Evolutionary conservation across 2,797 vertebrate species (phyloP).

Genomic region (Acanthurus lineatus): DNA sequence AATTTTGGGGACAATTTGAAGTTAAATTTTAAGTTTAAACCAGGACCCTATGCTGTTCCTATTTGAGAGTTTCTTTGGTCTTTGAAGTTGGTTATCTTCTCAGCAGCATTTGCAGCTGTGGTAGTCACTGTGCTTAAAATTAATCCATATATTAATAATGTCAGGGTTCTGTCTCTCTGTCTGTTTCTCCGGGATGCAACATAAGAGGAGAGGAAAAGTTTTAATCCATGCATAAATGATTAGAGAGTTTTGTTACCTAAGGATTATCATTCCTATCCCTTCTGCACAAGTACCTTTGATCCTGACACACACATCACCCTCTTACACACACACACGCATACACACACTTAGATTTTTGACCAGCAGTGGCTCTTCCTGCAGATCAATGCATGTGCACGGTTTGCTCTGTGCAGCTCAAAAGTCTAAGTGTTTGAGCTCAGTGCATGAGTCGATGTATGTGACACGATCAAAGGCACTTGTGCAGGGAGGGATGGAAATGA

Average conservation of each 20-base stretch:
- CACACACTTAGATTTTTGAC: slow-evolving; percentile 26
- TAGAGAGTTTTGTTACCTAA: slow-evolving; percentile 63
- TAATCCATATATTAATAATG: slow-evolving; percentile 75
- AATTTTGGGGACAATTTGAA: slow-evolving; percentile 27
- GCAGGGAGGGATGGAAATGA: slow-evolving; percentile 44
- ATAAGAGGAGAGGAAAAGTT: slow-evolving; percentile 59
- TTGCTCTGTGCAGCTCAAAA: slow-evolving; percentile 1
- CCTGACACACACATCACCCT: background rate
- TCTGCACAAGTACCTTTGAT: slow-evolving; percentile 65
- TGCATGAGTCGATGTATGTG: background rate
- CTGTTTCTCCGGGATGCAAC: slow-evolving; percentile 47
- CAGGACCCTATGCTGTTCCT: slow-evolving; percentile 32
- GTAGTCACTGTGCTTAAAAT: slow-evolving; percentile 61
- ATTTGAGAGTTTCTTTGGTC: slow-evolving; percentile 43
- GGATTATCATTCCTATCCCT: slow-evolving; percentile 63
- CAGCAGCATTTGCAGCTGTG: slow-evolving; percentile 55
- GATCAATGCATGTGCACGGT: slow-evolving; percentile 25
- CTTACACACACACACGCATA: slow-evolving; percentile 4
- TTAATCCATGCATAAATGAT: slow-evolving; percentile 71
- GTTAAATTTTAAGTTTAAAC: slow-evolving; percentile 45
- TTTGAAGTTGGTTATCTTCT: slow-evolving; percentile 73
- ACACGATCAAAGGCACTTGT: slow-evolving; percentile 57
- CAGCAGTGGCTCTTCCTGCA: slow-evolving; percentile 12
- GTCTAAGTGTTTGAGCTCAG: background rate
- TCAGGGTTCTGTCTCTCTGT: slow-evolving; percentile 59